Conservation (phyloP, 2,113 vertebrate species). For the Phrynocephalus versicolor region DNA sequence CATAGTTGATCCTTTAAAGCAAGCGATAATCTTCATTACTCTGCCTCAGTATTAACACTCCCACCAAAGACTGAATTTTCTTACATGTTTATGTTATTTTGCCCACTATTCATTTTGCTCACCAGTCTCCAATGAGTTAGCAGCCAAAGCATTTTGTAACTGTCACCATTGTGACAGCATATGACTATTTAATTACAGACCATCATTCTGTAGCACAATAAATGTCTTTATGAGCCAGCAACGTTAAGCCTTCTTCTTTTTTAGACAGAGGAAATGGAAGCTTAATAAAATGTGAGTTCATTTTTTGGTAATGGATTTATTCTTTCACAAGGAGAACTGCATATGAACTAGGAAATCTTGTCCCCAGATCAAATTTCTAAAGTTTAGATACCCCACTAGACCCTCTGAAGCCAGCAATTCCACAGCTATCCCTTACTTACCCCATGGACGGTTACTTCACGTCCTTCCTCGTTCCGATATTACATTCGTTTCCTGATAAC, state of each 20-base stretch:
- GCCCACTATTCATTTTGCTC: slow-evolving; percentile 12
- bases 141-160: slow-evolving; percentile 41
- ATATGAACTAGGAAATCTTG: no score
- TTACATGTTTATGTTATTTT: slow-evolving; percentile 62
- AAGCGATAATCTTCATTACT: slow-evolving; percentile 43
- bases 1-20: slow-evolving; percentile 40
- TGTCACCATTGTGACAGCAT: slow-evolving; percentile 47
- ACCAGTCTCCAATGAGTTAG: slow-evolving; percentile 24
- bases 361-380: no score
- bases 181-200: slow-evolving; percentile 50
- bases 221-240: neutral
- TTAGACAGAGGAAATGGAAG: neutral
- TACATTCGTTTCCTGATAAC: no score
- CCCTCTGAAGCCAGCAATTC: neutral
- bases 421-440: neutral
- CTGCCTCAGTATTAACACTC: slow-evolving; percentile 45
- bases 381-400: no score
- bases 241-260: neutral
- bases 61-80: slow-evolving; percentile 35
- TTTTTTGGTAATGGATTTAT: neutral
- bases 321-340: neutral
- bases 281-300: no score
- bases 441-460: no score
- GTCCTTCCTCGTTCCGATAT: no score
- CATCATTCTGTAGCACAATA: neutral